Evolutionary conservation across 1,140 invertebrate genomes (phyloP), one percentile per base, ranked within the genome.

Genomic region (Heliconius melpomene): DNA sequence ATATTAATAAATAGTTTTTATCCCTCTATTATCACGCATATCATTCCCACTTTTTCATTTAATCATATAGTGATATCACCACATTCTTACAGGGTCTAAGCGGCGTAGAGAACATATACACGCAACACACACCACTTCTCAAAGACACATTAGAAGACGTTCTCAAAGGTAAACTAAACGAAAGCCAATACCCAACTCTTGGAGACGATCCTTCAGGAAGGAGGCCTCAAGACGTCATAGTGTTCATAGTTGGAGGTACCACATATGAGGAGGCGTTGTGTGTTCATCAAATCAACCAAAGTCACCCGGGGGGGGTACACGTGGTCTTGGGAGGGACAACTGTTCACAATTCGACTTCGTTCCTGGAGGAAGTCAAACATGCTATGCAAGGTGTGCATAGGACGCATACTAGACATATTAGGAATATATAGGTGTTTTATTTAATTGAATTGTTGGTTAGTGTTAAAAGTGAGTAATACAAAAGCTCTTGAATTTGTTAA

Each of bases 91-190:
- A 97, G 96, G 97, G 97, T 52, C 94, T 98, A 20, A 98, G 98
- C 94, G 98, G 98, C 6, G 98, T 99, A 5, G 99, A 99, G 91
- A 99, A 99, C 94, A 98, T 99, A 82, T 99, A 99, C 89, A 99
- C 98, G 0, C 98, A 99, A 90, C 98, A 99, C 92, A 97, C 96
- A 20, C 98, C 98, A 0, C 90, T 98, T 16, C 88, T 99, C 2
- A 97, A 97, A 86, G 97, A 98, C 89, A 97, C 97, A 0, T 85
- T 99, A 0, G 98, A 99, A 90, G 98, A 99, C 91, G 94, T 99
- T 8, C 96, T 98, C 8, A 98, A 98, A 91, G 98, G 98, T 7
- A 97, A 97, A 90, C 95, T 99, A 23, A 97, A 97, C 82, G 97
- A 98, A 83, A 96, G 96, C 66, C 91, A 96, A 1, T 99, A 97